These are phyloP conservation scores for Anolis apletophallus DNA, from an alignment of 2,797 vertebrate genomes.

Conservation along the genomic window DNA sequence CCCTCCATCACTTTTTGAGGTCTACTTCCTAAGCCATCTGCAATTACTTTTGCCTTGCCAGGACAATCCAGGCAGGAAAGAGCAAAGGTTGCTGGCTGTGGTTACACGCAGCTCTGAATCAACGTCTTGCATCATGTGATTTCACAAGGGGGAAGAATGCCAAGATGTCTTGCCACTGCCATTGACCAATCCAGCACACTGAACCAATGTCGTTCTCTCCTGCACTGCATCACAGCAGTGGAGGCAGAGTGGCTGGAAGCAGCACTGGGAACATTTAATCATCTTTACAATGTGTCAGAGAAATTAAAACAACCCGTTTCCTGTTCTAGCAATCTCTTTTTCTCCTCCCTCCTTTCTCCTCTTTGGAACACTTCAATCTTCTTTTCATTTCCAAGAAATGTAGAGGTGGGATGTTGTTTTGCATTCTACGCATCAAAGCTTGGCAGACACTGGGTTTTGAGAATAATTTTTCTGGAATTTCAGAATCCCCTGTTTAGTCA, in stretches of 20 bases:
- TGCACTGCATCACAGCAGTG: not conserved
- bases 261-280: not conserved
- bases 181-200: not conserved
- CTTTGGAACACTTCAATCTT: not conserved
- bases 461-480: not conserved
- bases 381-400: fast-evolving
- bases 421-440: not conserved
- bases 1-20: not conserved
- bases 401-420: not conserved
- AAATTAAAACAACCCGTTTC: not conserved
- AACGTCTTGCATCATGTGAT: conserved; percentile 20
- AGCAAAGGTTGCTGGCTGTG: conserved; percentile 24
- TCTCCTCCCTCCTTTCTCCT: not conserved
- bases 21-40: not conserved
- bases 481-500: not conserved
- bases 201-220: not conserved
- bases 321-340: not conserved
- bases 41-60: not conserved
- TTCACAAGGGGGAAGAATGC: conserved; percentile 14
- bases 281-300: not conserved
- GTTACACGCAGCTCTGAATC: conserved; percentile 38
- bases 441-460: not conserved
- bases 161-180: conserved; percentile 17
- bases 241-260: not conserved
- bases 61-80: conserved; percentile 12